phyloP scores from a whole-genome alignment of 2,797 vertebrate genomes.

The Neopelma chrysocephalum region DNA sequence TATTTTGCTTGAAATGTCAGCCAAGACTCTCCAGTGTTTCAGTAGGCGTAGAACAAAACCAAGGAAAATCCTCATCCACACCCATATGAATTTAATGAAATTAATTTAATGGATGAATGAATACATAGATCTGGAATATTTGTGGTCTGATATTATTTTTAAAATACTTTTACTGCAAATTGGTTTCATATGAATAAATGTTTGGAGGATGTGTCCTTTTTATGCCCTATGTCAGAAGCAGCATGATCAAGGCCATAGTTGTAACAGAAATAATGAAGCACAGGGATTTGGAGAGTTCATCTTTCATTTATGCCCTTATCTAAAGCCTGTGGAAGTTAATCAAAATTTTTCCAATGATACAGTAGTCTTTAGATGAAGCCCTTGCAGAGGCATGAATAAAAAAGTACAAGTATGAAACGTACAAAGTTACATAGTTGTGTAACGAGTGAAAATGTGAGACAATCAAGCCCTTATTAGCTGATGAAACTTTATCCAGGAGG shows the following conservation, averaged over 20 bases:
- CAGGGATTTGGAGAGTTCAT: not conserved
- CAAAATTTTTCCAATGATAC: not conserved
- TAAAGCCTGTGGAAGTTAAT: conserved; percentile 18
- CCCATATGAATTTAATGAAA: not conserved
- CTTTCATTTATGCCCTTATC: not conserved
- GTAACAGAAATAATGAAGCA: conserved; percentile 7
- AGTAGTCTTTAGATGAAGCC: not conserved
- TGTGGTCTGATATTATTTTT: conserved; percentile 14
- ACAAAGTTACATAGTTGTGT: not conserved
- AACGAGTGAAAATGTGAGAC: not conserved
- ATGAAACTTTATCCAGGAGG: not conserved
- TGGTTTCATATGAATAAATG: conserved; percentile 5
- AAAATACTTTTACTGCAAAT: not conserved
- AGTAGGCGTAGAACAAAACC: not conserved
- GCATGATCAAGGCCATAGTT: not conserved
- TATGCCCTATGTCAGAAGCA: not conserved
- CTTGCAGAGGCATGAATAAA: not conserved
- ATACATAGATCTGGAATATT: not conserved
- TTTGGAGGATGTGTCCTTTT: conserved; percentile 6
- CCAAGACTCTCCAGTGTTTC: conserved; percentile 10
- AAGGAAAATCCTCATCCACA: not conserved
- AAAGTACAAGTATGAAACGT: not conserved
- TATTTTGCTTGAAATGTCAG: conserved; percentile 34
- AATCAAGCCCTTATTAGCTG: not conserved
- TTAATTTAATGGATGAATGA: conserved; percentile 10